Conservation (phyloP, 2,797 vertebrate species). For the Varecia variegata region DNA sequence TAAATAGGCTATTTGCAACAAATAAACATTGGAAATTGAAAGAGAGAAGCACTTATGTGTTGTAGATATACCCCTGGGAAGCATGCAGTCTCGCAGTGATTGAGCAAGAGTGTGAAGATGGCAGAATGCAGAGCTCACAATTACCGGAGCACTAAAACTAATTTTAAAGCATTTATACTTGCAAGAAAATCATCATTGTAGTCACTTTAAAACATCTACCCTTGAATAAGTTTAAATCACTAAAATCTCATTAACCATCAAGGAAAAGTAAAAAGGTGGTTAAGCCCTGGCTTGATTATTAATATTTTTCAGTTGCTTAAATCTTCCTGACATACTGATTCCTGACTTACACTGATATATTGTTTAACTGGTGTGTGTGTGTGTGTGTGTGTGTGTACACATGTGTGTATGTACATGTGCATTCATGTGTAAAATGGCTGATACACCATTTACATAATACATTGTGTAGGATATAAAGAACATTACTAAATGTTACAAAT, state of each 20-base stretch:
- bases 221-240: conserved; percentile 59
- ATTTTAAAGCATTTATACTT: conserved; percentile 49
- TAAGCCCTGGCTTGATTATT: background rate
- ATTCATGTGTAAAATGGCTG: background rate
- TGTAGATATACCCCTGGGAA: background rate
- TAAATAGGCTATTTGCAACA: conserved; percentile 63
- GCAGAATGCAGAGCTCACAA: conserved; percentile 37
- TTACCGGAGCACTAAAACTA: conserved; percentile 8
- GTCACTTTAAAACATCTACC: conserved; percentile 20
- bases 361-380: background rate
- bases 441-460: background rate
- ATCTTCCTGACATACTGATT: background rate
- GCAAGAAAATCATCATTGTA: background rate
- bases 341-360: background rate
- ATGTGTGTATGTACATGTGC: background rate
- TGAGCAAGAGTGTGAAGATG: conserved; percentile 31
- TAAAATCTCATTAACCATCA: conserved; percentile 42
- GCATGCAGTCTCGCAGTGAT: background rate
- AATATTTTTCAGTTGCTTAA: background rate
- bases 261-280: conserved; percentile 33
- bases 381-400: background rate
- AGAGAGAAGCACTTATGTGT: background rate
- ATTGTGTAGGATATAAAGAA: background rate
- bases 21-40: conserved; percentile 55
- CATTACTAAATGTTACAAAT: background rate